phyloP scores from a whole-genome alignment of 1,140 invertebrate species.

The Steinernema feltiae region DNA sequence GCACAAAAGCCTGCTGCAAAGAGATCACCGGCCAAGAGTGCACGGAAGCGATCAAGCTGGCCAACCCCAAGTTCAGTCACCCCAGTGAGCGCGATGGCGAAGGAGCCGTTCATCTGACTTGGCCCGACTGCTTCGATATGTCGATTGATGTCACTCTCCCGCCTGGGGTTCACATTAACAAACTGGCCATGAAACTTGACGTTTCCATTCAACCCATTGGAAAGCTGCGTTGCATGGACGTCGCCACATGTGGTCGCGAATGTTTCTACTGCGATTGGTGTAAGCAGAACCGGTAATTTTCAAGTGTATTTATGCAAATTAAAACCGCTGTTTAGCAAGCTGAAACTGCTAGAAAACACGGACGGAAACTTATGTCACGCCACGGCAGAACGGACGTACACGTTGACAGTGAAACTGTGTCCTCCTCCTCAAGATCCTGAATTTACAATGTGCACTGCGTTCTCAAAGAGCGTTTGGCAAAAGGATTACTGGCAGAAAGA shows the following conservation, averaged over 20 bases:
- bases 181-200: conserved; percentile 55
- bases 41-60: conserved; percentile 44
- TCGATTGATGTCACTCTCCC: conserved; percentile 55
- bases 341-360: conserved; percentile 56
- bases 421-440: conserved; percentile 56
- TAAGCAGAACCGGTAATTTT: conserved; percentile 43
- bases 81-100: conserved; percentile 50
- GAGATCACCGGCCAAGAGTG: conserved; percentile 53
- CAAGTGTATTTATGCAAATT: background rate
- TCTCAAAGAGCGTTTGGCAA: conserved; percentile 57
- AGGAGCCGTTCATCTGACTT: conserved; percentile 47
- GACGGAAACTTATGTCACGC: conserved; percentile 56
- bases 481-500: conserved; percentile 58
- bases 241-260: conserved; percentile 54
- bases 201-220: conserved; percentile 56
- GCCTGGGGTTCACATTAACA: conserved; percentile 54
- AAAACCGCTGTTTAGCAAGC: conserved; percentile 35
- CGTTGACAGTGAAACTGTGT: conserved; percentile 30
- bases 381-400: conserved; percentile 53
- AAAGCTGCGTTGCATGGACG: conserved; percentile 57
- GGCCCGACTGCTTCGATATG: conserved; percentile 58
- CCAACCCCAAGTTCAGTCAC: conserved; percentile 49
- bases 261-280: conserved; percentile 58
- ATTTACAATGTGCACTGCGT: conserved; percentile 55
- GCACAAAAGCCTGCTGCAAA: conserved; percentile 49